A percentile compares a stretch with the other conserved stretches of the same genome.
Conservation (phyloP, 2,113 vertebrate genomes). For the Scatophagus argus region DNA sequence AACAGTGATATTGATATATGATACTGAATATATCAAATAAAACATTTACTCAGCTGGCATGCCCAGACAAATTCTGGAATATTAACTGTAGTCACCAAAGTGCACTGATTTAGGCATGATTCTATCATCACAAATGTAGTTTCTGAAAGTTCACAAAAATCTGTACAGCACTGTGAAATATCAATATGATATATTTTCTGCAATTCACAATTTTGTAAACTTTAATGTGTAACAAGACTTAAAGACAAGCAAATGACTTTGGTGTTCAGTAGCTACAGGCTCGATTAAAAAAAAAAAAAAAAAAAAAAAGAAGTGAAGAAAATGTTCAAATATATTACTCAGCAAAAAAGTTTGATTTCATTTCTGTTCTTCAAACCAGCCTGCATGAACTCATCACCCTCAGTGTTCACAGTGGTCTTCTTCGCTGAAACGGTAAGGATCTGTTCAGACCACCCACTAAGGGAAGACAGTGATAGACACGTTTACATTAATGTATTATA, state of each 20-base stretch:
- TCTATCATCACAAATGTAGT: constrained; percentile 67
- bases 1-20: constrained; percentile 35
- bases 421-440: constrained; percentile 52
- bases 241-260: constrained; percentile 83
- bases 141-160: constrained; percentile 73
- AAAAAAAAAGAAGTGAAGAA: constrained; percentile 55
- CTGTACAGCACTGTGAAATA: constrained; percentile 83
- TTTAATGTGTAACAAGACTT: constrained; percentile 71
- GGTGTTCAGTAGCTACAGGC: constrained; percentile 77
- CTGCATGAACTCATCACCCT: constrained; percentile 42
- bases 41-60: constrained; percentile 65
- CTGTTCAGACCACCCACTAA: constrained; percentile 51
- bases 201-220: constrained; percentile 82
- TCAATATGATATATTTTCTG: constrained; percentile 88
- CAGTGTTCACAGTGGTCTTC: constrained; percentile 74
- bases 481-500: constrained; percentile 45
- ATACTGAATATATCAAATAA: constrained; percentile 53
- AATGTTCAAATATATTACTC: constrained; percentile 57
- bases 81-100: constrained; percentile 52
- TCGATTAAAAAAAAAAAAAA: constrained; percentile 65
- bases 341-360: constrained; percentile 43
- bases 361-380: constrained; percentile 25
- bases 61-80: constrained; percentile 51
- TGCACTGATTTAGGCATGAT: constrained; percentile 55
- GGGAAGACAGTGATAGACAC: constrained; percentile 57